Base-by-base conservation (phyloP, 1,140 invertebrate genomes). In the Zaprionus vittiger region DNA sequence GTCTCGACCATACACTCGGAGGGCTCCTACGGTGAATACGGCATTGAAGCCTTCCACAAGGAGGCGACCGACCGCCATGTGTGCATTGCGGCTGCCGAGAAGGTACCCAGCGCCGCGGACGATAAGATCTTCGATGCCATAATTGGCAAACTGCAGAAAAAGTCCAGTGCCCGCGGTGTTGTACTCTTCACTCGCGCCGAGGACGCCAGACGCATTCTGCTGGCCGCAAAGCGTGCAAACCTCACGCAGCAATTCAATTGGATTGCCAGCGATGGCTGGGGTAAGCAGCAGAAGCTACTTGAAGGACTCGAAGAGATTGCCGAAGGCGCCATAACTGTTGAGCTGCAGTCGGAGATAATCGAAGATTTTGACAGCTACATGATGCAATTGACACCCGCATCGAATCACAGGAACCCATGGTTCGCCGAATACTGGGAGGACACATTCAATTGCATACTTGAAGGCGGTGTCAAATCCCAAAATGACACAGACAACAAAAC, bases 351-450 rank as follows among this genome's bases (percentile, higher is more conserved):
- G 5, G 91, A 92, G 52, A 83, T 91, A 20, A 92, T 96, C 26
- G 93, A 94, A 5, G 95, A 93, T 24, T 97, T 96, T 77, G 95
- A 96, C 83, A 93, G 94, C 0, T 96, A 96, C 90, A 96, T 96
- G 94, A 93, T 93, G 52, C 93, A 94, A 6, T 80, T 96, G 2
- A 95, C 95, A 1, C 95, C 95, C 0, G 91, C 93, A 6, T 94
- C 93, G 54, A 96, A 96, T 72, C 56, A 72, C 79, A 95, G 34
- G 15, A 96, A 97, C 93, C 95, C 96, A 0, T 97, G 97, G 97
- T 97, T 97, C 81, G 93, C 94, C 26, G 96, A 97, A 82, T 96
- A 96, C 85, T 98, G 97, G 97, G 94, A 94, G 61, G 94, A 95
- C 37, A 94, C 94, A 4, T 94, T 94, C 56, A 91, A 91, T 57